Conservation (phyloP, 2,113 vertebrate species). For the Chrysochloris asiatica region DNA sequence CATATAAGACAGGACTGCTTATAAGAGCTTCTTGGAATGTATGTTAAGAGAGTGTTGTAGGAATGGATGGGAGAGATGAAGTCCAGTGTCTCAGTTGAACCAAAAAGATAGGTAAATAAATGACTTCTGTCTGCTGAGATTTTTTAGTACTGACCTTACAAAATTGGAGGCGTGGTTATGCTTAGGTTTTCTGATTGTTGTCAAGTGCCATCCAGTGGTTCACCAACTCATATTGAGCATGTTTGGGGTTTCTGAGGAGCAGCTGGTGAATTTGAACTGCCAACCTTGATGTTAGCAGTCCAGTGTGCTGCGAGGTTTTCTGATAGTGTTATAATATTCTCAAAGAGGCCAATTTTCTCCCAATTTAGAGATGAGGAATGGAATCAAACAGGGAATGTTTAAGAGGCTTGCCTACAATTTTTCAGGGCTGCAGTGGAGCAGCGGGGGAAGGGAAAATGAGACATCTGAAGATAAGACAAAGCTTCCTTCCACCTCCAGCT, state of each 20-base stretch:
- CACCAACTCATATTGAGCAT: too few relatives aligned
- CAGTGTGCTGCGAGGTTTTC: too few relatives aligned
- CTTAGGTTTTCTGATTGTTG: constrained; percentile 15
- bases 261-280: too few relatives aligned
- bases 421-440: constrained; percentile 59
- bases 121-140: constrained; percentile 27
- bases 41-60: not conserved
- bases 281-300: too few relatives aligned
- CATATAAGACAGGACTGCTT: too few relatives aligned
- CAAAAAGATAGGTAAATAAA: not conserved
- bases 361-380: constrained; percentile 33
- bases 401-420: constrained; percentile 64
- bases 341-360: not conserved
- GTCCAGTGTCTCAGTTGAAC: not conserved
- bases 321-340: not conserved
- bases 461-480: constrained; percentile 54
- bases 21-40: not conserved
- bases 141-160: not conserved
- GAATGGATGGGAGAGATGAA: not conserved
- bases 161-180: not conserved
- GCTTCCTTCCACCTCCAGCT: constrained; percentile 57
- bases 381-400: constrained; percentile 56
- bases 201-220: too few relatives aligned
- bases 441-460: constrained; percentile 63
- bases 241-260: too few relatives aligned